Conservation (phyloP, 2,113 vertebrate species). For the Stigmatopora nigra region DNA sequence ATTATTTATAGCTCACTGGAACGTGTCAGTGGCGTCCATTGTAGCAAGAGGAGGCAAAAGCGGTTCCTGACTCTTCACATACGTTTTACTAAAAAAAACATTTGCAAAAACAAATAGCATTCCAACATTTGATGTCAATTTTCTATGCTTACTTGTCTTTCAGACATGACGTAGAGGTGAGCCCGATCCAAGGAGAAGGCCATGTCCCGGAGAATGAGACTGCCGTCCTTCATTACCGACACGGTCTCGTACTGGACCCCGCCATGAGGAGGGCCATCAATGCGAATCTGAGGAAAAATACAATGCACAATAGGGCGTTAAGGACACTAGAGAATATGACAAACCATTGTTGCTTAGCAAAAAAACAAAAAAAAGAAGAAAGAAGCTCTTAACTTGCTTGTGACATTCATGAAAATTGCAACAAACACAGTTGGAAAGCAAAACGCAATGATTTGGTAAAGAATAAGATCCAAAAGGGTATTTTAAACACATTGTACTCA, state of each 20-base stretch:
- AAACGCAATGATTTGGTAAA: no score
- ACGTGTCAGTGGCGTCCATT: conserved; percentile 36
- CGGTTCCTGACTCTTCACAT: conserved; percentile 16
- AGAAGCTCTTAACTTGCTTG: not conserved
- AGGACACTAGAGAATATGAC: conserved; percentile 5
- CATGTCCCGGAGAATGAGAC: conserved; percentile 88
- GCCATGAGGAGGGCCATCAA: conserved; percentile 86
- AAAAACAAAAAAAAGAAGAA: not conserved
- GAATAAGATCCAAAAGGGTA: no score
- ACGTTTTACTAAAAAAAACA: conserved; percentile 26
- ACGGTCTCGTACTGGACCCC: conserved; percentile 90
- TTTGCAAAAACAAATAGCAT: not conserved
- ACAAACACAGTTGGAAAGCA: no score
- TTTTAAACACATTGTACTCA: no score
- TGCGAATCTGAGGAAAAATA: conserved; percentile 78
- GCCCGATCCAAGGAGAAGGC: conserved; percentile 85
- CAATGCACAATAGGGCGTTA: conserved; percentile 20
- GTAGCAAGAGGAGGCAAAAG: conserved; percentile 47
- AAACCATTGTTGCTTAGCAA: not conserved
- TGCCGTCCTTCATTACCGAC: conserved; percentile 84
- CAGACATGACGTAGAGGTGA: conserved; percentile 91
- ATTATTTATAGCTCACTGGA: conserved; percentile 55
- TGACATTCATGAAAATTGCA: no score
- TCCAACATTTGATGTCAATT: not conserved
- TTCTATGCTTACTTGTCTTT: conserved; percentile 82